These are phyloP conservation scores for Temnothorax nylanderi DNA, from an alignment of 1,140 invertebrate species.

Conservation along the genomic window DNA sequence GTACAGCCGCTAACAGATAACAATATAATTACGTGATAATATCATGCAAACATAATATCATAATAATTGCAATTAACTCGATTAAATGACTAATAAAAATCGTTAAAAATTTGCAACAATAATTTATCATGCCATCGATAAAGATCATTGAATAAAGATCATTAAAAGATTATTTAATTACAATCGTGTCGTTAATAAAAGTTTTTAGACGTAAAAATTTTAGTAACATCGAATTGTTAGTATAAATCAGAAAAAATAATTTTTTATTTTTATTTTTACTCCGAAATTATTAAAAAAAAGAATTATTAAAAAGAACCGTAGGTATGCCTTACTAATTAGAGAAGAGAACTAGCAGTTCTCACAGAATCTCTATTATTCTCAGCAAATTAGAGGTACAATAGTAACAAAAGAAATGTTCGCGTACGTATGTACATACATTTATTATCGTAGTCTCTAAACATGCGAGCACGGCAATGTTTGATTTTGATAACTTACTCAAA, in stretches of 20 bases:
- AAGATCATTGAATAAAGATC: background rate
- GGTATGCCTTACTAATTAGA: background rate
- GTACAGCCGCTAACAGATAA: constrained; percentile 83
- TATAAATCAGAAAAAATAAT: background rate
- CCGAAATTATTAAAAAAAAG: background rate
- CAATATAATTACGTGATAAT: constrained; percentile 8
- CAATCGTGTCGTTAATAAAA: background rate
- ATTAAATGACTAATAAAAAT: background rate
- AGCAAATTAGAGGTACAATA: background rate
- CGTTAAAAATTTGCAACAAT: background rate
- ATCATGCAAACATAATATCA: background rate
- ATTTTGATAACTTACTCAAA: constrained; percentile 66
- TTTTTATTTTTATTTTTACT: background rate
- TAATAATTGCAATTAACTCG: background rate
- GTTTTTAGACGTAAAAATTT: background rate
- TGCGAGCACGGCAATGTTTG: constrained; percentile 50
- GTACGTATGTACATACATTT: constrained; percentile 3
- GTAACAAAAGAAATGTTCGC: background rate
- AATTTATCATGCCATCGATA: background rate
- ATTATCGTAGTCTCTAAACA: constrained; percentile 44
- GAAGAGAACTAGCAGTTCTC: background rate
- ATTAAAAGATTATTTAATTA: background rate
- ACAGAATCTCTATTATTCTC: constrained; percentile 2
- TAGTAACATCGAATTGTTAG: background rate
- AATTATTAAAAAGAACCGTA: background rate